Evolutionary conservation across 2,888 invertebrate genomes (phyloP).

Genomic region (Aromia moschata): DNA sequence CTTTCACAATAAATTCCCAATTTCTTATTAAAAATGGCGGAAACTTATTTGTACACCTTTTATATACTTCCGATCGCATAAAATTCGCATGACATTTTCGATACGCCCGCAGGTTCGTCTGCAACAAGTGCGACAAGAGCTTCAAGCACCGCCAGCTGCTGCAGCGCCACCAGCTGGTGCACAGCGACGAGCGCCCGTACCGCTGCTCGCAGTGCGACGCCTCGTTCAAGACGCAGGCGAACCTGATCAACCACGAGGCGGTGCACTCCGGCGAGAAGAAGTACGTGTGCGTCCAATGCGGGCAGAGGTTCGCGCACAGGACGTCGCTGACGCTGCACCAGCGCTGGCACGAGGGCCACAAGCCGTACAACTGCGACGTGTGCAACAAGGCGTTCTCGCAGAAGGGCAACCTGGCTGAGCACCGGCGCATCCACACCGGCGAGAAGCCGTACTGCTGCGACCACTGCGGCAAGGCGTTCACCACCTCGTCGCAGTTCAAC

Average conservation of each 20-base stretch:
- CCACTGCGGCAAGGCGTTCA: slow-evolving; percentile 74
- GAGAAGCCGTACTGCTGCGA: slow-evolving; percentile 80
- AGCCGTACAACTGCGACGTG: slow-evolving; percentile 73
- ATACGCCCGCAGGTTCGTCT: slow-evolving; percentile 34
- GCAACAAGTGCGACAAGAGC: slow-evolving; percentile 74
- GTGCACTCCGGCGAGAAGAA: slow-evolving; percentile 74
- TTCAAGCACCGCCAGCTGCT: slow-evolving; percentile 80
- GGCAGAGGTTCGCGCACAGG: slow-evolving; percentile 79
- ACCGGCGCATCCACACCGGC: slow-evolving; percentile 79
- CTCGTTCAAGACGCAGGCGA: slow-evolving; percentile 77
- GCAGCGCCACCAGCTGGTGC: slow-evolving; percentile 80
- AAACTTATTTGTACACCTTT: too few species aligned
- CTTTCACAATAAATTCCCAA: too few species aligned
- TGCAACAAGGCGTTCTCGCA: slow-evolving; percentile 81
- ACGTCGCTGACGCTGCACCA: slow-evolving; percentile 80
- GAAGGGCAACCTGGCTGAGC: slow-evolving; percentile 80
- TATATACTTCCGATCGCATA: too few species aligned
- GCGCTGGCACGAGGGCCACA: slow-evolving; percentile 75
- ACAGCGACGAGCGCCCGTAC: slow-evolving; percentile 75
- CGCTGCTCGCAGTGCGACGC: slow-evolving; percentile 69
- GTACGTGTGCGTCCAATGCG: slow-evolving; percentile 72
- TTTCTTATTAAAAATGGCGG: too few species aligned
- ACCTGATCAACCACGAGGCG: slow-evolving; percentile 76
- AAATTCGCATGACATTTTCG: too few species aligned
- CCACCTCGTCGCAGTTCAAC: slow-evolving; percentile 77